Evolutionary conservation across 2,797 vertebrate genomes (phyloP).

Genomic region (Monodelphis domestica): DNA sequence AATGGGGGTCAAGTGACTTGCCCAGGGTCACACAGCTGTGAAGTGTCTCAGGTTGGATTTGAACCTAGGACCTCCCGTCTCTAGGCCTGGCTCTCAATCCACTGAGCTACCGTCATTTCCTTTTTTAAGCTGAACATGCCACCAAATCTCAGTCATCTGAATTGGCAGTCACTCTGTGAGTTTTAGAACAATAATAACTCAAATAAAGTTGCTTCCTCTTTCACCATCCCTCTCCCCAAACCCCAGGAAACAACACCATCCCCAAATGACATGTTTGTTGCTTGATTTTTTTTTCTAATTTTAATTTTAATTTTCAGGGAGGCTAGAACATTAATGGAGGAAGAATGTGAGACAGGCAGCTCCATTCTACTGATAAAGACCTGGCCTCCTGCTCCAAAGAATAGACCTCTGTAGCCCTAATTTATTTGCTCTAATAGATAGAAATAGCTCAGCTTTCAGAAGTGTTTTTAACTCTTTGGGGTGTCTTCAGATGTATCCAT

Average conservation of each 20-base stretch:
- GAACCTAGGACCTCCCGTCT: too few relatives aligned
- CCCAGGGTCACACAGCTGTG: too few relatives aligned
- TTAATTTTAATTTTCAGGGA: constrained; percentile 15
- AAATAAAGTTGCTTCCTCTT: neutral
- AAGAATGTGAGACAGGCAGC: neutral
- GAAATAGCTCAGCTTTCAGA: neutral
- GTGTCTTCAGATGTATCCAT: neutral
- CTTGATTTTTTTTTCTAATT: constrained; percentile 13
- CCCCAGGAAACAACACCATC: neutral
- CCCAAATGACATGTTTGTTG: constrained; percentile 32
- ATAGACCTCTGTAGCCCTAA: neutral
- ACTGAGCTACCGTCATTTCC: too few relatives aligned
- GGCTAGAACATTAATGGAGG: neutral
- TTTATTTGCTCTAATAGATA: neutral
- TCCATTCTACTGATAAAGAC: neutral
- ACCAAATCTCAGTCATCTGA: neutral
- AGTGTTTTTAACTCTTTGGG: neutral
- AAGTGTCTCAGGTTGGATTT: too few relatives aligned
- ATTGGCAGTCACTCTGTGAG: neutral
- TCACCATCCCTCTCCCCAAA: neutral
- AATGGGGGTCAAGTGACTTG: too few relatives aligned
- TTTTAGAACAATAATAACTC: constrained; percentile 37
- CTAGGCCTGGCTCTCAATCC: too few relatives aligned
- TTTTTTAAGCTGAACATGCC: neutral
- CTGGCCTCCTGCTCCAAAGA: neutral